These are phyloP conservation scores for Craseonycteris thonglongyai DNA, from an alignment of 2,113 vertebrate genomes.

Conservation along the genomic window DNA sequence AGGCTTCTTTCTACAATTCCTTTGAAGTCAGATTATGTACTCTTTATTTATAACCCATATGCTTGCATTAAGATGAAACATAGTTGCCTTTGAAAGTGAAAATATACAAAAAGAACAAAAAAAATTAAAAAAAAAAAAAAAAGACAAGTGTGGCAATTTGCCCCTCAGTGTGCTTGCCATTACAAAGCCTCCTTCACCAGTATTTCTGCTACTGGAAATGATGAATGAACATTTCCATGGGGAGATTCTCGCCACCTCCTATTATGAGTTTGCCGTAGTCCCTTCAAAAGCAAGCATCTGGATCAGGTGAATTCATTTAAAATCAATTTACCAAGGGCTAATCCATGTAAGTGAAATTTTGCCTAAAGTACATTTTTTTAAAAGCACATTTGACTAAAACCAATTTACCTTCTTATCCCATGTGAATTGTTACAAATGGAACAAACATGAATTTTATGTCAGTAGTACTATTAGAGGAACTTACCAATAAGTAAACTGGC, in stretches of 20 bases:
- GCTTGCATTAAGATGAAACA: slow-evolving; percentile 10
- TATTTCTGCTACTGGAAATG: neutral
- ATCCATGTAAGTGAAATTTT: neutral
- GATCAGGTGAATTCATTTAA: neutral
- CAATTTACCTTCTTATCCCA: neutral
- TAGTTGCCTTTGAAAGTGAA: neutral
- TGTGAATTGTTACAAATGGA: neutral
- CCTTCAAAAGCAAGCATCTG: neutral
- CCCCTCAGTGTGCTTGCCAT: neutral
- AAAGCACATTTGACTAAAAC: slow-evolving; percentile 36
- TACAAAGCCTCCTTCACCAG: neutral
- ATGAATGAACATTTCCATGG: neutral
- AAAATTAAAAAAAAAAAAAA: too few species aligned
- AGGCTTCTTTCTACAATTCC: neutral
- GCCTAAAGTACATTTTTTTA: slow-evolving; percentile 8
- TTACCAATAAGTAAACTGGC: neutral
- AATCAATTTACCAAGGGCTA: neutral
- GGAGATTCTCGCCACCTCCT: neutral
- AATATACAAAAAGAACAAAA: neutral
- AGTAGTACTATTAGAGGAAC: neutral
- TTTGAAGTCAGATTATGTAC: slow-evolving; percentile 55
- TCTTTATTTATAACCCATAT: slow-evolving; percentile 1
- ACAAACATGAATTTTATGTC: slow-evolving; percentile 28
- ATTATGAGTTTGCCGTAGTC: neutral
- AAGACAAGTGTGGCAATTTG: neutral